Evolutionary conservation across 2,888 invertebrate species (phyloP).

Genomic region (Thyatira batis): DNA sequence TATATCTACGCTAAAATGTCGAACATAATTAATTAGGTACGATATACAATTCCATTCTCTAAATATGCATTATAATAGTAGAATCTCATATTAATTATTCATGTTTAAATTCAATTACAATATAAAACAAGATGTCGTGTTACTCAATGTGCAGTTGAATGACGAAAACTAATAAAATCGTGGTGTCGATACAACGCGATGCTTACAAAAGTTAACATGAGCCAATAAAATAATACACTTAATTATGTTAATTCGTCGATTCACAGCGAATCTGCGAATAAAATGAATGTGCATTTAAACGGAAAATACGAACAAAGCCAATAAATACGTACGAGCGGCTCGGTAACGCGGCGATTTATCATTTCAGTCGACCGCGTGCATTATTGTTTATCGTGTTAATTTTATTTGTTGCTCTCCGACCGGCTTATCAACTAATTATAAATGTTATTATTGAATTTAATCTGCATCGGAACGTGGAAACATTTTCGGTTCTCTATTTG

Average conservation of each 20-base stretch:
- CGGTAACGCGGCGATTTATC: conserved; percentile 70
- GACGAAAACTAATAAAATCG: background rate
- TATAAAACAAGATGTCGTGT: background rate
- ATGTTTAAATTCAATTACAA: background rate
- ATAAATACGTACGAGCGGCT: conserved; percentile 66
- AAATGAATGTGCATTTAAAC: conserved; percentile 78
- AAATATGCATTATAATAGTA: background rate
- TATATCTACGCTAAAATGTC: background rate
- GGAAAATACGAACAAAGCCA: conserved; percentile 74
- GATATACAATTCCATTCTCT: background rate
- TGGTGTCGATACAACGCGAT: conserved; percentile 33
- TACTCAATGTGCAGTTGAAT: background rate
- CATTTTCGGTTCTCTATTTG: conserved; percentile 60
- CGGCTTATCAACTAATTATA: conserved; percentile 72
- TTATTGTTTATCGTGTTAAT: conserved; percentile 78
- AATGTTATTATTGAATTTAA: conserved; percentile 67
- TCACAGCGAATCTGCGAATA: conserved; percentile 75
- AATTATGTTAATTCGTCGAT: conserved; percentile 77
- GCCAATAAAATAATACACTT: conserved; percentile 66
- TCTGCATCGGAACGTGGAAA: conserved; percentile 65
- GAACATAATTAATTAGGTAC: background rate
- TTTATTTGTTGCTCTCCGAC: conserved; percentile 69
- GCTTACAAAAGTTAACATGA: conserved; percentile 47
- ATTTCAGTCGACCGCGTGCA: conserved; percentile 63
- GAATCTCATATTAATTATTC: background rate